Evolutionary conservation across 2,888 invertebrate genomes (phyloP).

Genomic region (Cosmia trapezina): DNA sequence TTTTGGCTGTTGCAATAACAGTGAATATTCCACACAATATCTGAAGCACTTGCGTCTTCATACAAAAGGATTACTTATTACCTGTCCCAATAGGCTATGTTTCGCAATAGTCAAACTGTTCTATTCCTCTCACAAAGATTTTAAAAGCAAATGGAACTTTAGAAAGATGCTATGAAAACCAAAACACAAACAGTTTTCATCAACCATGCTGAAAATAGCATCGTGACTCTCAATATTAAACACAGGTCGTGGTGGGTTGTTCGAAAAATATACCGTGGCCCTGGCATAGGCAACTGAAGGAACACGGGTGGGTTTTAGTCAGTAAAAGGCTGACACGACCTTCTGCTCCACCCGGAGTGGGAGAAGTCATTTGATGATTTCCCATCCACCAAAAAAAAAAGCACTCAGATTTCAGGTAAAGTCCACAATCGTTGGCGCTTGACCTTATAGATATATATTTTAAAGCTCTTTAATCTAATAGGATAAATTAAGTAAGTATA

Average conservation of each 20-base stretch:
- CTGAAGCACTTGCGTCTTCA: neutral
- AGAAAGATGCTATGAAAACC: neutral
- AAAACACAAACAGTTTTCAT: neutral
- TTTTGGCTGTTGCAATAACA: neutral
- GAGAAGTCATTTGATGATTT: too few relatives aligned
- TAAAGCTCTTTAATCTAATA: neutral
- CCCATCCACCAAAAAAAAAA: too few relatives aligned
- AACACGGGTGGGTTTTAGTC: too few relatives aligned
- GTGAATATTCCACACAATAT: neutral
- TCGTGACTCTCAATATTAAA: neutral
- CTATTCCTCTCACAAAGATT: neutral
- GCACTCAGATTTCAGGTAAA: neutral
- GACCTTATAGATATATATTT: too few relatives aligned
- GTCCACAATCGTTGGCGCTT: neutral
- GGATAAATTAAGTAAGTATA: slow-evolving; percentile 2
- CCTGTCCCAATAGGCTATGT: neutral
- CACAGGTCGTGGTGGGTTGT: neutral
- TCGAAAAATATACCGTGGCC: too few relatives aligned
- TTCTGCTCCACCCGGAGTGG: too few relatives aligned
- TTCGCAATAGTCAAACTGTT: neutral
- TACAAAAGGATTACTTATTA: neutral
- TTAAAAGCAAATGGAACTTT: neutral
- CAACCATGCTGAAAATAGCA: neutral
- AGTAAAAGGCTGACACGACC: too few relatives aligned
- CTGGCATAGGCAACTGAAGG: too few relatives aligned